phyloP scores from a whole-genome alignment of 2,797 vertebrate genomes.

The Takifugu ocellatus region DNA sequence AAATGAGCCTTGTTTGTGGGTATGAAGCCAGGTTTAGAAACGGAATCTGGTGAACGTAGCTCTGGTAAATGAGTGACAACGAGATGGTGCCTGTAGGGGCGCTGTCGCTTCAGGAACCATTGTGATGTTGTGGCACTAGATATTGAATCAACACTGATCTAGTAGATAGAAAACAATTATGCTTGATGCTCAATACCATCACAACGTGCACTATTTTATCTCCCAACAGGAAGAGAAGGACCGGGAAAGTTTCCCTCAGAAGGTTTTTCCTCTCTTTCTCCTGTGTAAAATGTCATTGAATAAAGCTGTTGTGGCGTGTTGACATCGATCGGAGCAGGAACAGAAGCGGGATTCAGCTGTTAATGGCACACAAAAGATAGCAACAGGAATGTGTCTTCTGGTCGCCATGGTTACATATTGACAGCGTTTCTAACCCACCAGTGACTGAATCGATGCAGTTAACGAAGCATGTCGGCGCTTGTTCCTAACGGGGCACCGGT shows the following conservation, averaged over 20 bases:
- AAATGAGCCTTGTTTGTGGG: too few species aligned
- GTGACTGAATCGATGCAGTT: conserved; percentile 14
- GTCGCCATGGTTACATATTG: conserved; percentile 1
- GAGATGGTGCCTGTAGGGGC: too few species aligned
- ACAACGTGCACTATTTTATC: conserved; percentile 12
- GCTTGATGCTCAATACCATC: too few species aligned
- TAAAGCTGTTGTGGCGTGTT: neutral
- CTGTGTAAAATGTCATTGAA: conserved; percentile 13
- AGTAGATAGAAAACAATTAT: too few species aligned
- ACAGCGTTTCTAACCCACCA: neutral
- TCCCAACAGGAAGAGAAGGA: conserved; percentile 70
- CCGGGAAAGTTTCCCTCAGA: conserved; percentile 67
- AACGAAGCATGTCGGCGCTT: conserved; percentile 35
- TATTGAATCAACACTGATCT: too few species aligned
- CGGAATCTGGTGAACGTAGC: too few species aligned
- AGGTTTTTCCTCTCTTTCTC: conserved; percentile 49
- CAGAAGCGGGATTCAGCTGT: conserved; percentile 2
- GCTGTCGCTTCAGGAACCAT: too few species aligned
- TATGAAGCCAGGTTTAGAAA: too few species aligned
- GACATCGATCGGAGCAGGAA: conserved; percentile 4
- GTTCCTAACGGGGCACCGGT: conserved; percentile 13
- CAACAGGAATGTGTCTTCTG: neutral
- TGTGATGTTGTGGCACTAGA: too few species aligned
- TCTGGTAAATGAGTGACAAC: too few species aligned
- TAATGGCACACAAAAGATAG: conserved; percentile 7